Percentiles rank a stretch among this genome's conserved stretches.
Conservation (phyloP, 2,888 invertebrate species). For the Drosophila barbarae region DNA sequence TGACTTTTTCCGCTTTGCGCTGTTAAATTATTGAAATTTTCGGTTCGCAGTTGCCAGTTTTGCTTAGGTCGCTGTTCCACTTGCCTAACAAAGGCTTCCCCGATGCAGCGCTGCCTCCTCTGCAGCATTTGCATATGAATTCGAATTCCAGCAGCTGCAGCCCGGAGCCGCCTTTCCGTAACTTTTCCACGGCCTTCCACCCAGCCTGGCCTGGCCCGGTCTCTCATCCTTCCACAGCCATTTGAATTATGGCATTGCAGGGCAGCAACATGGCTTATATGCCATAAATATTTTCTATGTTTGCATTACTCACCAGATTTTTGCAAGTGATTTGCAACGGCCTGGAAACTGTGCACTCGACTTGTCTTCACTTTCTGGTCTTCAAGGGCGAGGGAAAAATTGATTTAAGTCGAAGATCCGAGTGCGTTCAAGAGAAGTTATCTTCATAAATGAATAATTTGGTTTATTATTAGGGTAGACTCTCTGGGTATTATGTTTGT, state of each 20-base stretch:
- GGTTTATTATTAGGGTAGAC: background rate
- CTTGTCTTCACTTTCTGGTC: constrained; percentile 41
- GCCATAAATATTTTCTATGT: constrained; percentile 68
- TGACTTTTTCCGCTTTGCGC: constrained; percentile 74
- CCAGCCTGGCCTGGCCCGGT: constrained; percentile 3
- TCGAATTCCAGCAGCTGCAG: constrained; percentile 34
- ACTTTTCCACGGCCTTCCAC: constrained; percentile 40
- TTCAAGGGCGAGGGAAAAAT: constrained; percentile 24
- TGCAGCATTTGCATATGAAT: constrained; percentile 41
- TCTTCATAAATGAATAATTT: constrained; percentile 39
- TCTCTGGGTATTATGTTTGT: no score
- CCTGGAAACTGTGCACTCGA: constrained; percentile 60
- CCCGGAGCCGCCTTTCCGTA: constrained; percentile 21
- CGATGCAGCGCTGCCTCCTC: constrained; percentile 34
- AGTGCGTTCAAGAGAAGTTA: constrained; percentile 29
- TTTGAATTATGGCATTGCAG: constrained; percentile 71
- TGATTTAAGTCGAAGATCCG: constrained; percentile 44
- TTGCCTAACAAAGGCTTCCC: constrained; percentile 42
- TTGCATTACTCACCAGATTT: constrained; percentile 67
- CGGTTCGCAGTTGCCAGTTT: constrained; percentile 62
- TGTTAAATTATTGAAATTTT: constrained; percentile 75
- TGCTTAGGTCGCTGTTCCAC: constrained; percentile 37
- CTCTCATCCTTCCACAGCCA: constrained; percentile 45
- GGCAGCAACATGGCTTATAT: constrained; percentile 63
- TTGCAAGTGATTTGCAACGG: constrained; percentile 64